Base-by-base conservation (phyloP, 2,888 invertebrate species). In the Minunthozetes semirufus region DNA sequence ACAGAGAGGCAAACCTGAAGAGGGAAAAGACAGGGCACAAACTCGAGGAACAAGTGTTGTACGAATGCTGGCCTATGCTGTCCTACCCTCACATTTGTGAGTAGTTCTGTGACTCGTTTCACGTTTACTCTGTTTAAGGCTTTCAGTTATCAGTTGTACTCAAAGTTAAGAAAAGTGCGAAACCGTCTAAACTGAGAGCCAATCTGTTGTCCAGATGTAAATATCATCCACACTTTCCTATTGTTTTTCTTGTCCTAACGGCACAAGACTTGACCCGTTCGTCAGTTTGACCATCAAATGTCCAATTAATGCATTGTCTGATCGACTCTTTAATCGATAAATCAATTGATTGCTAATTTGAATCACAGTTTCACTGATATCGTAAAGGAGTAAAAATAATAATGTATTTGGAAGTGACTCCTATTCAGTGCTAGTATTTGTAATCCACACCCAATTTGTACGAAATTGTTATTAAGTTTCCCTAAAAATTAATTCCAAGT, bases 121-220 rank as follows among this genome's bases (percentile, higher is more conserved):
- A 22, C 15, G 38, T 66, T 66, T 66, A 38, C 8, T 38, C 15
- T 29, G 61, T 66, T 66, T 66, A 66, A 38, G 19, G 9, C 19
- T 66, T 22, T 59, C 22, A 22, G 56, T 61, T 29, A 27, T 19
- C 25, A 19, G 53, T 61, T 61, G 25, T 61, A 9, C 5, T 13
- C 3, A n/a, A 61, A 61, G 61, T 61, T 61, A 27, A 61, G 61
- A 61, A 61, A 61, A 61, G 61, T 29, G 61, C 29, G 27, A 61
- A 61, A 61, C 27, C 4, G 27, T 11, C 38, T 38, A 15, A n/a
- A 38, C 66, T 66, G 29, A 38, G n/a, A 38, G 13, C n/a, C 61
- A 29, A 63, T 66, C 66, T 66, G 66, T 66, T 66, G 66, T 66
- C 66, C 66, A 66, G 66, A 66, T 66, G 66, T 66, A 66, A 33